These are phyloP conservation scores for Orgyia antiqua DNA, from an alignment of 2,888 invertebrate genomes.

Conservation along the genomic window DNA sequence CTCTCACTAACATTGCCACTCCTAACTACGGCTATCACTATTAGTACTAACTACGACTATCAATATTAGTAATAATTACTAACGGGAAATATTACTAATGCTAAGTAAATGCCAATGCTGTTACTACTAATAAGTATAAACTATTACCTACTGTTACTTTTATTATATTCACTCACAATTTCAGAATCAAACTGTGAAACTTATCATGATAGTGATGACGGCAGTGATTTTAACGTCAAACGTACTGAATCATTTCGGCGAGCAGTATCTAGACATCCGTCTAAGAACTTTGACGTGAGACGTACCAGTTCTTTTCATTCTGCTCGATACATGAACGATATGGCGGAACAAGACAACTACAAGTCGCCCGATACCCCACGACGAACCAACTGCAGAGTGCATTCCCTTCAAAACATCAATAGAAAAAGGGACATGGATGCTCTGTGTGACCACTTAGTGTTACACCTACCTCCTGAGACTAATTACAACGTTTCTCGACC, in stretches of 20 bases:
- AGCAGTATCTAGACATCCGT: conserved; percentile 50
- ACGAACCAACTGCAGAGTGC: conserved; percentile 51
- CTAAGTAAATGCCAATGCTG: too few relatives aligned
- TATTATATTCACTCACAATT: too few relatives aligned
- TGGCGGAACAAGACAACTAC: conserved; percentile 32
- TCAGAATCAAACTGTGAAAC: conserved; percentile 68
- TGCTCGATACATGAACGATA: conserved; percentile 52
- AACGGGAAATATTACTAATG: too few relatives aligned
- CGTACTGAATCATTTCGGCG: conserved; percentile 62
- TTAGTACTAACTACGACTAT: too few relatives aligned
- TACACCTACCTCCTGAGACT: conserved; percentile 60
- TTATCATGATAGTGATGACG: conserved; percentile 65
- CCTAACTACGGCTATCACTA: too few relatives aligned
- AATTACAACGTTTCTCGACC: conserved; percentile 58
- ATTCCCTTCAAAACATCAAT: conserved; percentile 63
- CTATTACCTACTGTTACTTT: too few relatives aligned
- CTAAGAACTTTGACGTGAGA: conserved; percentile 55
- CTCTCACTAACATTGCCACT: too few relatives aligned
- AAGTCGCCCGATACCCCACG: conserved; percentile 40
- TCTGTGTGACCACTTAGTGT: conserved; percentile 59
- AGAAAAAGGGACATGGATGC: conserved; percentile 60
- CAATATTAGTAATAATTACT: too few relatives aligned
- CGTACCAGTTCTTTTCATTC: conserved; percentile 66
- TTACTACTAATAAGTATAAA: too few relatives aligned
- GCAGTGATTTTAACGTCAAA: conserved; percentile 62